Conservation (phyloP, 2,797 vertebrate genomes). For the Rhodeus uyekii region DNA sequence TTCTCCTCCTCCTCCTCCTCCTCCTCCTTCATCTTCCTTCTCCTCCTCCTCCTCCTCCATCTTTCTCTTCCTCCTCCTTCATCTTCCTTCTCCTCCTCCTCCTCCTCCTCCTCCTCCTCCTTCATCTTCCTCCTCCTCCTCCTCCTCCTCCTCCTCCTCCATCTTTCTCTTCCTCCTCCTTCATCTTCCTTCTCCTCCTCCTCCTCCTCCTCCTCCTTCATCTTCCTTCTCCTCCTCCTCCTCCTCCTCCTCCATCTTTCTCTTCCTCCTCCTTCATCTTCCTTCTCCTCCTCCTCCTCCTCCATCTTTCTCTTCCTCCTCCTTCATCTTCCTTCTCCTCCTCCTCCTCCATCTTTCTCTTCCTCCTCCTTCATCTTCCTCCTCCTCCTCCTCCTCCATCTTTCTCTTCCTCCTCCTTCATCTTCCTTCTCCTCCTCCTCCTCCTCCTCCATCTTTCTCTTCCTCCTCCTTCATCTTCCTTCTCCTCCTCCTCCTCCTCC, state of each 20-base stretch:
- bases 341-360: constrained; percentile 80
- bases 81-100: too few species aligned
- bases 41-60: constrained; percentile 63
- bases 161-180: too few species aligned
- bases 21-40: constrained; percentile 78
- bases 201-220: constrained; percentile 71
- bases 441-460: constrained; percentile 80
- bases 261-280: constrained; percentile 78
- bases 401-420: constrained; percentile 80
- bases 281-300: constrained; percentile 65
- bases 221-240: constrained; percentile 72
- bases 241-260: constrained; percentile 77
- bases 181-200: too few species aligned
- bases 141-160: constrained; percentile 75
- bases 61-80: constrained; percentile 79
- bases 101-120: constrained; percentile 67
- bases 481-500: constrained; percentile 61
- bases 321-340: constrained; percentile 58
- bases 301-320: constrained; percentile 82
- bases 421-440: constrained; percentile 57
- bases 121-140: constrained; percentile 69
- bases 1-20: constrained; percentile 61
- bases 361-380: constrained; percentile 73
- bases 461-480: too few species aligned
- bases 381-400: constrained; percentile 70